Base-by-base conservation (phyloP, 1,140 invertebrate species). In the Neodiprion fabricii region DNA sequence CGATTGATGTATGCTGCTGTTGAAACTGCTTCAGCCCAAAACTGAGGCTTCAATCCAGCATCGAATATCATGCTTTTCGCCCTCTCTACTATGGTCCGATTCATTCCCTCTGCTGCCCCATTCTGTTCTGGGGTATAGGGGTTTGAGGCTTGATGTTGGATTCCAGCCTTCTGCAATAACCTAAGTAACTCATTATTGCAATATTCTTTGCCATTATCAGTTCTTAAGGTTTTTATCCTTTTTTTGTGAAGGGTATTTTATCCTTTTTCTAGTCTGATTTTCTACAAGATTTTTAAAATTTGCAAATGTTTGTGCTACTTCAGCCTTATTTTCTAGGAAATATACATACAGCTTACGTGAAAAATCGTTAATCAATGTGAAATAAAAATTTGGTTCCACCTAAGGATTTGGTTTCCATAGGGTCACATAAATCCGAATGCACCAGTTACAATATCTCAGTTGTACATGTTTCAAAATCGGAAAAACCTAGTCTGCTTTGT, bases 11-110 rank as follows among this genome's bases (percentile, higher is more conserved):
- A 83, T 9, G 70, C 66, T 71, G 78, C 76, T 4, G 73, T 67
- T 65, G 72, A 17, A 10, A 81, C 68, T 23, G 82, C 81, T 76
- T 83, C 80, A 40, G 73, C 77, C 83, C 78, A 83, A 48, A 84
- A 71, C 69, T 77, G 50, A 71, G 75, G 79, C 21, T 69, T 48
- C 1, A 79, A 10, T 10, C 78, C 72, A 61, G 77, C 28, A 40
- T 40, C 5, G 28, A 40, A 40, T 40, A 40, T 40, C 1, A 40
- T 40, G 28, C 10, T 48, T n/a, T 72, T 67, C n/a, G 17, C 28
- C 28, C 28, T 40, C 5, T 40, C 28, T 40, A 3, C 28, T 40
- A 40, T 40, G 28, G 2, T 40, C 28, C 28, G 28, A 40, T 40
- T 40, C 28, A 40, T 40, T 40, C 28, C 5, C 28, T 40, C 5